Evolutionary conservation across 1,140 invertebrate genomes (phyloP), one percentile per base, ranked within the genome.

Genomic region (Drosophila bocqueti): DNA sequence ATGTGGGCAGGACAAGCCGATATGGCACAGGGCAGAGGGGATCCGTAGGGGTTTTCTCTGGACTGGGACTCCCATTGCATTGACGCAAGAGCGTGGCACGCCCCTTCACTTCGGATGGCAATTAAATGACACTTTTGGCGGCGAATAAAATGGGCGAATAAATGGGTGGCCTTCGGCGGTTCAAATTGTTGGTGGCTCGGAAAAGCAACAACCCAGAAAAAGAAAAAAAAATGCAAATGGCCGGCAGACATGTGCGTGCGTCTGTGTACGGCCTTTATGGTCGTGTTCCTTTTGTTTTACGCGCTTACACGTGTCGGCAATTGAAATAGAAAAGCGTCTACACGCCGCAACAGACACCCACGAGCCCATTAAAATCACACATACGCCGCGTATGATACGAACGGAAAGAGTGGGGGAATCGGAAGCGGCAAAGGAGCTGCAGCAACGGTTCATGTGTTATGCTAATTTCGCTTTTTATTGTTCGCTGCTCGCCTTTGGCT

Each of bases 401-500:
- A 11, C 3, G 3, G 43, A 8, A 10, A 21, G 54, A 42, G 13
- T 3, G 10, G 42, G 34, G 47, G 13, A 31, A 38, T 55, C 18
- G 34, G 46, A 31, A 46, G 34, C 43, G 43, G 58, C 47, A 49
- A 50, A 29, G 29, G 49, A 52, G 65, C 15, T 55, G 54, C 60
- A 61, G 43, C 60, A 16, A n/a, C 24, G 47, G 42, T 43, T 79
- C 78, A 84, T 90, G 81, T 76, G 81, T 84, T 89, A 89, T 89
- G 84, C 81, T 90, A 89, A 89, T 89, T 89, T 84, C 67, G 71
- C 59, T 78, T 84, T 55, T 81, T 81, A 84, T 86, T 86, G 80
- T 81, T 84, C 68, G 65, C 55, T 65, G 76, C 72, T 66, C 50
- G 40, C 47, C 40, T 36, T 67, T 68, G 77, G 74, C 57, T 71